Evolutionary conservation across 2,113 vertebrate species (phyloP).

Genomic region (Heptranchias perlo): DNA sequence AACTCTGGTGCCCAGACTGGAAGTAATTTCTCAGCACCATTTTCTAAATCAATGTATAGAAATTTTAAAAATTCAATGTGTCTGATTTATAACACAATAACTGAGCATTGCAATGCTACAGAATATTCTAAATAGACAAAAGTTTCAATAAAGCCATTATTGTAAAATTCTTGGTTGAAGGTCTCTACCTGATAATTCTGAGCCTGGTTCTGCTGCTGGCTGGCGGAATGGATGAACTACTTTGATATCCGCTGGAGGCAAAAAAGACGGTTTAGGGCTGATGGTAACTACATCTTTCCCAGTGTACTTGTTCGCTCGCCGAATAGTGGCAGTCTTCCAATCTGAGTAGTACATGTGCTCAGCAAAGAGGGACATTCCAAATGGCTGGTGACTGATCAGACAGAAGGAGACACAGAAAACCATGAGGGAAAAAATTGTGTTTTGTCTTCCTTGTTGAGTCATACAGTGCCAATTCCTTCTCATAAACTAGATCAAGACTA

Average conservation of each 20-base stretch:
- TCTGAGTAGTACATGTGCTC: constrained; percentile 73
- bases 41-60: too few species aligned
- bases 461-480: neutral
- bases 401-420: constrained; percentile 39
- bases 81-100: too few species aligned
- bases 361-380: constrained; percentile 67
- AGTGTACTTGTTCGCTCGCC: constrained; percentile 67
- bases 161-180: neutral
- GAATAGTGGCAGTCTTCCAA: constrained; percentile 58
- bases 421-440: neutral
- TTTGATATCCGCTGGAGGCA: constrained; percentile 61
- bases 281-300: constrained; percentile 66
- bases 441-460: neutral
- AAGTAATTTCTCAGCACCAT: too few species aligned
- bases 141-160: neutral
- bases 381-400: constrained; percentile 54
- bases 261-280: constrained; percentile 52
- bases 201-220: constrained; percentile 46
- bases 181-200: neutral
- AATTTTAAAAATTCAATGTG: too few species aligned
- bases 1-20: too few species aligned
- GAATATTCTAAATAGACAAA: neutral
- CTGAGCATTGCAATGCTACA: neutral
- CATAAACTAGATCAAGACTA: neutral
- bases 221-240: constrained; percentile 70